Evolutionary conservation across 2,888 invertebrate species (phyloP).

Genomic region (Trachelus tabidus): DNA sequence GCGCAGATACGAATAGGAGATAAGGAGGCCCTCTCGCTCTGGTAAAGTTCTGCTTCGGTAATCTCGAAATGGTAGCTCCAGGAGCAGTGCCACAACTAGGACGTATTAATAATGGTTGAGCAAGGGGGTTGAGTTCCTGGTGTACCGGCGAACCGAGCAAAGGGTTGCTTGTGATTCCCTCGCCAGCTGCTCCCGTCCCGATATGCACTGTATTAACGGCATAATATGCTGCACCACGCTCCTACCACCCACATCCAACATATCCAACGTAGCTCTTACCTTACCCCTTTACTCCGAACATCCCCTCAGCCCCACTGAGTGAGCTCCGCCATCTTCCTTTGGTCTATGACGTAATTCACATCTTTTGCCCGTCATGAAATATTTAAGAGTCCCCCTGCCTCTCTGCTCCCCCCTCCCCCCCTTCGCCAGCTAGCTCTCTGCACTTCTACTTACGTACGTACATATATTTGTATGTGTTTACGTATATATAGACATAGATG

Average conservation of each 20-base stretch:
- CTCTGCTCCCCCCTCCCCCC: not conserved
- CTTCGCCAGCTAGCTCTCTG: constrained; percentile 26
- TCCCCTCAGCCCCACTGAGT: constrained; percentile 10
- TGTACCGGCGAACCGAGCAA: constrained; percentile 4
- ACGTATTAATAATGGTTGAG: constrained; percentile 49
- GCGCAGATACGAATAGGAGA: not conserved
- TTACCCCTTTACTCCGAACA: constrained; percentile 19
- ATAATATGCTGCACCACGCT: constrained; percentile 58
- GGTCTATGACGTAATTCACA: constrained; percentile 47
- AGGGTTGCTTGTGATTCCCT: constrained; percentile 48
- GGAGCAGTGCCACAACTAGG: constrained; percentile 25
- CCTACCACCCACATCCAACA: constrained; percentile 45
- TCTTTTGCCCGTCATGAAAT: constrained; percentile 54
- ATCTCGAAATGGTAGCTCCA: constrained; percentile 47
- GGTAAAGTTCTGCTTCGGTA: constrained; percentile 44
- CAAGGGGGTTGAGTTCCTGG: constrained; percentile 10
- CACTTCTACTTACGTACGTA: constrained; percentile 1
- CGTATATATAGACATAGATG: constrained; percentile 8
- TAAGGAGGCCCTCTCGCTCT: constrained; percentile 20
- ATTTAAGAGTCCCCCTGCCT: constrained; percentile 44
- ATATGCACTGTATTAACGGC: constrained; percentile 60
- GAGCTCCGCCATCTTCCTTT: constrained; percentile 33
- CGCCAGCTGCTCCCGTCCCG: constrained; percentile 55
- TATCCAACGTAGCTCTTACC: constrained; percentile 42
- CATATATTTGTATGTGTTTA: not conserved